Conservation (phyloP, 2,888 invertebrate genomes). For the Melitaea athalia region DNA sequence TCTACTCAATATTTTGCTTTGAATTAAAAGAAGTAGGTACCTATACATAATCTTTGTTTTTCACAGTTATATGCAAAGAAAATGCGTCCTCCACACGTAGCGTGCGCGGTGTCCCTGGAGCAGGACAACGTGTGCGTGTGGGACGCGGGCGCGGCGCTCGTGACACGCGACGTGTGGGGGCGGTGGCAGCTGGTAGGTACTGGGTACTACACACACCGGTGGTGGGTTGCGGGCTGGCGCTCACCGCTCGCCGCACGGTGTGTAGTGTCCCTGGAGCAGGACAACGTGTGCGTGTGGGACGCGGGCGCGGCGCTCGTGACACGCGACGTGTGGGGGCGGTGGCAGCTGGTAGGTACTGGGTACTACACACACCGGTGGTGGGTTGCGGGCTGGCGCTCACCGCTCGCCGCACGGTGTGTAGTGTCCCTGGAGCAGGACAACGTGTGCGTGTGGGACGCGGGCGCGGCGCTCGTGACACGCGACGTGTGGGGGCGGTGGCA, state of each 20-base stretch:
- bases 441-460: too few relatives aligned
- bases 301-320: constrained; percentile 60
- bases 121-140: constrained; percentile 58
- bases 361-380: too few relatives aligned
- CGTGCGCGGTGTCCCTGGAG: constrained; percentile 56
- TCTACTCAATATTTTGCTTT: too few relatives aligned
- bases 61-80: constrained; percentile 56
- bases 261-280: constrained; percentile 48
- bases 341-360: constrained; percentile 56
- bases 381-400: too few relatives aligned
- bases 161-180: constrained; percentile 64
- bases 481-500: too few relatives aligned
- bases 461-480: too few relatives aligned
- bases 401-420: too few relatives aligned
- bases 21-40: too few relatives aligned
- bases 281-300: constrained; percentile 61
- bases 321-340: constrained; percentile 66
- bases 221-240: too few relatives aligned
- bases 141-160: constrained; percentile 61
- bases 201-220: constrained; percentile 9
- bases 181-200: constrained; percentile 65
- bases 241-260: constrained; percentile 62
- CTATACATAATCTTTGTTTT: not conserved
- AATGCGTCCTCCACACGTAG: constrained; percentile 63
- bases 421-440: too few relatives aligned